phyloP scores from a whole-genome alignment of 2,888 invertebrate species.

The Zaprionus obscuricornis region DNA sequence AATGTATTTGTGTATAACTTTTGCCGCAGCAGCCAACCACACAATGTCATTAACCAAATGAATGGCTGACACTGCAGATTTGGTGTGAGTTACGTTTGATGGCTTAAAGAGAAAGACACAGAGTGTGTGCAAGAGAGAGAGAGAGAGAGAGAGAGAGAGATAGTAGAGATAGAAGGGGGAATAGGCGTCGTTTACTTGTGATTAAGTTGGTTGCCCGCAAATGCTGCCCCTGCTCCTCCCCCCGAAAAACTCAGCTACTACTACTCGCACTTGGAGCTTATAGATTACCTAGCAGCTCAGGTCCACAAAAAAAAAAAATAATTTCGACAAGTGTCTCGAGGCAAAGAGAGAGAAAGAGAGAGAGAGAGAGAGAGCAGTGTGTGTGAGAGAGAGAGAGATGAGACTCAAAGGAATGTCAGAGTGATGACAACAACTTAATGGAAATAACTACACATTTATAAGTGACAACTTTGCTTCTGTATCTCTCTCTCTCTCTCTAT shows the following conservation, averaged over 20 bases:
- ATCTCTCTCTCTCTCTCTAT: slow-evolving; percentile 5
- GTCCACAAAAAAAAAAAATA: slow-evolving; percentile 43
- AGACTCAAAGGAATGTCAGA: slow-evolving; percentile 71
- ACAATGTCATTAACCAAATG: slow-evolving; percentile 78
- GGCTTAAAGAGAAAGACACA: slow-evolving; percentile 3
- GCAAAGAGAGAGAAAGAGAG: not conserved
- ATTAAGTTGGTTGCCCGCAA: slow-evolving; percentile 66
- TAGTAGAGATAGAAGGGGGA: not conserved
- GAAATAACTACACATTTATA: slow-evolving; percentile 77
- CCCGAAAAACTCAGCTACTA: not conserved
- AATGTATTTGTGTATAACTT: slow-evolving; percentile 49
- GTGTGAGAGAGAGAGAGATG: slow-evolving; percentile 37
- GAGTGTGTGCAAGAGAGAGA: not conserved
- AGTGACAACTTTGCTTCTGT: slow-evolving; percentile 64
- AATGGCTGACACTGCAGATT: slow-evolving; percentile 78
- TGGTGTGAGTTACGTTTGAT: slow-evolving; percentile 19
- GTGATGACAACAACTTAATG: slow-evolving; percentile 78
- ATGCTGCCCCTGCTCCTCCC: slow-evolving; percentile 8
- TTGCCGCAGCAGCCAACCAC: slow-evolving; percentile 74
- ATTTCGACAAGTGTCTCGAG: slow-evolving; percentile 52
- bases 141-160: not conserved
- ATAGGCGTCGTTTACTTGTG: slow-evolving; percentile 69
- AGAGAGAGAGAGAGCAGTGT: not conserved
- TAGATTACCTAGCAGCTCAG: slow-evolving; percentile 61
- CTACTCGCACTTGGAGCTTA: slow-evolving; percentile 29